phyloP scores from a whole-genome alignment of 2,888 invertebrate species.

The Heliothis peltigera region DNA sequence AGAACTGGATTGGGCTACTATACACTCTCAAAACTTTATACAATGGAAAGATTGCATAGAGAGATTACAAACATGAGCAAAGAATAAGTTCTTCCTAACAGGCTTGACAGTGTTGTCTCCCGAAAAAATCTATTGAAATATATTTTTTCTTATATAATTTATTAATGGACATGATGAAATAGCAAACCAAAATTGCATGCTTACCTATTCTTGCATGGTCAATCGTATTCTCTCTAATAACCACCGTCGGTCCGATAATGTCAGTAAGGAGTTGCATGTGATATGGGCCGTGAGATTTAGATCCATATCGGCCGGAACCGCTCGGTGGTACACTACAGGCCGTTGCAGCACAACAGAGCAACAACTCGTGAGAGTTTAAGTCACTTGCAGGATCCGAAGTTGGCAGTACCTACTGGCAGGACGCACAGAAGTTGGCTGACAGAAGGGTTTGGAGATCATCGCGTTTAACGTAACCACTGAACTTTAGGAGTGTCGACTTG shows the following conservation, averaged over 20 bases:
- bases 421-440: background rate
- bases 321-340: background rate
- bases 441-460: background rate
- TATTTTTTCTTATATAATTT: too few species aligned
- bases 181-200: too few species aligned
- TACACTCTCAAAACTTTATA: too few species aligned
- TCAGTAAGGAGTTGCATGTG: conserved; percentile 32
- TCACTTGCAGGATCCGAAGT: conserved; percentile 3
- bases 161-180: too few species aligned
- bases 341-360: conserved; percentile 13
- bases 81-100: too few species aligned
- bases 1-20: too few species aligned
- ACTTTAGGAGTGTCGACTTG: background rate
- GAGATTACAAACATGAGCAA: too few species aligned
- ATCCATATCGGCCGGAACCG: conserved; percentile 21
- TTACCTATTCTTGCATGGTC: conserved; percentile 1
- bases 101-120: too few species aligned
- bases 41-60: too few species aligned
- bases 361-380: conserved; percentile 17
- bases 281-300: conserved; percentile 37
- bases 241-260: conserved; percentile 25
- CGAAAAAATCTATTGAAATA: too few species aligned
- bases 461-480: conserved; percentile 11
- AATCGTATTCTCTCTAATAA: conserved; percentile 9
- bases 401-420: background rate